Percentiles rank a stretch among this genome's conserved stretches.
Conservation (phyloP, 2,888 invertebrate species). For the Empis livida region DNA sequence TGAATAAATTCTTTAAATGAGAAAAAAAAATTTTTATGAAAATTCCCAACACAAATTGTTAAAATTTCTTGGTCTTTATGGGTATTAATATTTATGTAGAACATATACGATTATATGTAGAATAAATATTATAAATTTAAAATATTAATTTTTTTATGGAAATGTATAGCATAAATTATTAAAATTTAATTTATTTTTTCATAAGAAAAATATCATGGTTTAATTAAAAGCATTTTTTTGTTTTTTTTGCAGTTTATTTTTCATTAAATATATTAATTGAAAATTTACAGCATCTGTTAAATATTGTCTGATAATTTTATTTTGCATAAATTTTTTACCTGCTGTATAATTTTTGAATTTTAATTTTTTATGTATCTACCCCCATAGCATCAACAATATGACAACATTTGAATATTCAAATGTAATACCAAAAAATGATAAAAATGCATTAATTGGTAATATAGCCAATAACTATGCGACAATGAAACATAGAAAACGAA, state of each 20-base stretch:
- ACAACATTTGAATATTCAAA: slow-evolving; percentile 10
- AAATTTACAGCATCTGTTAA: neutral
- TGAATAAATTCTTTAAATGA: too few relatives aligned
- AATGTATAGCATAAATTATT: too few relatives aligned
- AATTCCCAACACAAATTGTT: too few relatives aligned
- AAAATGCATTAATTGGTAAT: slow-evolving; percentile 56
- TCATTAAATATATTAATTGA: neutral
- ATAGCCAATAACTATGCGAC: slow-evolving; percentile 50
- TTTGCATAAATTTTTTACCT: neutral
- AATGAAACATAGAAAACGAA: slow-evolving; percentile 27
- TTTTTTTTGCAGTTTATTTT: slow-evolving; percentile 5
- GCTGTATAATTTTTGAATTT: too few relatives aligned
- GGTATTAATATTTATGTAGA: too few relatives aligned
- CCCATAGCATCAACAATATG: too few relatives aligned
- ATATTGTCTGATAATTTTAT: neutral
- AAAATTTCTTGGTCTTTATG: too few relatives aligned
- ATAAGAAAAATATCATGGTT: neutral
- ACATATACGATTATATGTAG: neutral
- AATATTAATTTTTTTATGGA: too few relatives aligned
- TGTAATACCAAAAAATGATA: slow-evolving; percentile 44
- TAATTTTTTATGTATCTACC: too few relatives aligned
- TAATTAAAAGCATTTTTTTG: neutral
- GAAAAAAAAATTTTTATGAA: too few relatives aligned
- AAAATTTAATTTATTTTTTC: too few relatives aligned
- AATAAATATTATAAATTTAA: too few relatives aligned